Evolutionary conservation across 1,140 invertebrate species (phyloP).

Genomic region (Penaeus vannamei): DNA sequence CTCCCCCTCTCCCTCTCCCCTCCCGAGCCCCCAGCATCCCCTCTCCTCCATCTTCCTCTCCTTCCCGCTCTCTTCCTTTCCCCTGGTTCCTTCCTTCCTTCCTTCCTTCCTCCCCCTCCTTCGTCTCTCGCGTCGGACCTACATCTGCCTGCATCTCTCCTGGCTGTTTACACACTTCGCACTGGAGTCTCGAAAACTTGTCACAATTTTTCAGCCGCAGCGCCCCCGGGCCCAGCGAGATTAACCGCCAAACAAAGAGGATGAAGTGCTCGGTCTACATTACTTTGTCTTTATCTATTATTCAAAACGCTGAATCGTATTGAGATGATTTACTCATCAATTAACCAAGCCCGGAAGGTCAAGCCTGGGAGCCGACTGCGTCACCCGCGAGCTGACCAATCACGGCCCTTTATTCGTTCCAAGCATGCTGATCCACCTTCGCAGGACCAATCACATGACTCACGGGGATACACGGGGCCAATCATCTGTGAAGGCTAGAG

Average conservation of each 20-base stretch:
- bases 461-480: conserved; percentile 57
- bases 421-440: conserved; percentile 52
- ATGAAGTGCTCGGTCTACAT: conserved; percentile 57
- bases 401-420: conserved; percentile 49
- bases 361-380: conserved; percentile 38
- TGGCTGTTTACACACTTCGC: conserved; percentile 26
- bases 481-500: conserved; percentile 61
- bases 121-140: background rate
- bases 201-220: conserved; percentile 46
- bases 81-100: background rate
- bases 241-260: conserved; percentile 55
- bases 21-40: too few relatives aligned
- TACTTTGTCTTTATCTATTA: conserved; percentile 59
- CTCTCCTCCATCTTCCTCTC: too few relatives aligned
- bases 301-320: conserved; percentile 58
- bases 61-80: background rate
- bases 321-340: conserved; percentile 62
- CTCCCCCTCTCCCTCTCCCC: too few relatives aligned
- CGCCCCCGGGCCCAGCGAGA: conserved; percentile 38
- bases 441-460: conserved; percentile 52
- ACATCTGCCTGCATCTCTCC: too few relatives aligned
- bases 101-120: background rate
- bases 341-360: conserved; percentile 57
- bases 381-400: conserved; percentile 45
- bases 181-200: conserved; percentile 44